phyloP scores from a whole-genome alignment of 2,797 vertebrate genomes.

The Sebastes ruberrimus region DNA sequence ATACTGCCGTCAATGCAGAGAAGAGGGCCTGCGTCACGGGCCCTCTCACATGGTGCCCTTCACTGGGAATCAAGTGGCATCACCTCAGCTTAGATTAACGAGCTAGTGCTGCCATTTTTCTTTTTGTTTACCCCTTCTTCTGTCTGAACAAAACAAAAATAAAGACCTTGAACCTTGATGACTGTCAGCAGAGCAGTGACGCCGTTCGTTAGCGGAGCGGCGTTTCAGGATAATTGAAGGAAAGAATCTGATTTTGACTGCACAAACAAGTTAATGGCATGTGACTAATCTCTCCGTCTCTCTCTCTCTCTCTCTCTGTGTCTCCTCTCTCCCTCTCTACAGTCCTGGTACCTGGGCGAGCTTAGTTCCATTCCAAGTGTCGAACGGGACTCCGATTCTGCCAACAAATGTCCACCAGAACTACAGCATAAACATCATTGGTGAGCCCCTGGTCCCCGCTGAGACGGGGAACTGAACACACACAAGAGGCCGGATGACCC shows the following conservation, averaged over 20 bases:
- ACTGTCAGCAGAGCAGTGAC: constrained; percentile 34
- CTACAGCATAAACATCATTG: constrained; percentile 99
- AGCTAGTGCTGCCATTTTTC: constrained; percentile 11
- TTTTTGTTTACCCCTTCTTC: background rate
- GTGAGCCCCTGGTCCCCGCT: constrained; percentile 99
- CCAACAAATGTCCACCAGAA: constrained; percentile 99
- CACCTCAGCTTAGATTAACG: constrained; percentile 45
- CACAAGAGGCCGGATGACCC: constrained; percentile 53
- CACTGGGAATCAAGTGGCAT: constrained; percentile 56
- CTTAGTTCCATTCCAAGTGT: constrained; percentile 99
- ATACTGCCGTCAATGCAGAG: constrained; percentile 42
- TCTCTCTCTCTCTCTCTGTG: constrained; percentile 23
- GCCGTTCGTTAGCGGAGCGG: constrained; percentile 26
- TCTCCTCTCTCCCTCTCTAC: constrained; percentile 59
- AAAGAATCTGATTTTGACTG: constrained; percentile 33
- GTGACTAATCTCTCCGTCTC: constrained; percentile 42
- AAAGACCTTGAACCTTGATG: constrained; percentile 24
- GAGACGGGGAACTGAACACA: constrained; percentile 96
- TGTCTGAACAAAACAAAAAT: constrained; percentile 8
- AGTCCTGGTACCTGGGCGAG: constrained; percentile 99
- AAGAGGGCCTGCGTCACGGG: constrained; percentile 30
- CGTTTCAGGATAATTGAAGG: constrained; percentile 41
- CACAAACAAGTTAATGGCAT: constrained; percentile 31
- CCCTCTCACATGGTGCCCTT: constrained; percentile 49
- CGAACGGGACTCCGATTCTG: constrained; percentile 99